A percentile compares a stretch with the other conserved stretches of the same genome.
Conservation (phyloP, 2,113 vertebrate species). For the Ictidomys tridecemlineatus region DNA sequence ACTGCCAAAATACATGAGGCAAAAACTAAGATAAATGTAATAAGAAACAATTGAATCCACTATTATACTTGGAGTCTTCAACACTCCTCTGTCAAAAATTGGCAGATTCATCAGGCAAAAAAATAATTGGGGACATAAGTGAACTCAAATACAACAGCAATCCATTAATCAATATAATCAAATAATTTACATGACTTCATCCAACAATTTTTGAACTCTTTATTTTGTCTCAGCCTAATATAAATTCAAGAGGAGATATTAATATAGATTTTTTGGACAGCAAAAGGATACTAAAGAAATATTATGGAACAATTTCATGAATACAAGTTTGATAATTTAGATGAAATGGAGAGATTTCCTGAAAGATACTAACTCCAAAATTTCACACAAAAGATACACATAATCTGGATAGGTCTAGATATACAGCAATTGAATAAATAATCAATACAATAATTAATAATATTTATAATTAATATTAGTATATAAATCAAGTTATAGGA, state of each 20-base stretch:
- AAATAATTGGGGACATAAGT: background rate
- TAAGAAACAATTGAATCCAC: background rate
- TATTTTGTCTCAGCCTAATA: too few species aligned
- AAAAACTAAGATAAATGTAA: too few species aligned
- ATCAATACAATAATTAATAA: too few species aligned
- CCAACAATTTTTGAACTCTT: too few species aligned
- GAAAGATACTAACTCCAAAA: background rate
- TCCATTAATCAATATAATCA: too few species aligned
- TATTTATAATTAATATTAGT: background rate
- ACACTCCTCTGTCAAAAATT: background rate
- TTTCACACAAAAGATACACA: background rate
- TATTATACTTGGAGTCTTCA: background rate
- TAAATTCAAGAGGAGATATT: background rate
- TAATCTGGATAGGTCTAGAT: background rate
- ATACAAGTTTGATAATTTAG: too few species aligned
- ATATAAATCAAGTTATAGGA: background rate
- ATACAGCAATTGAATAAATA: too few species aligned
- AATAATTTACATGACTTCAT: too few species aligned
- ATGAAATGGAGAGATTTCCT: background rate
- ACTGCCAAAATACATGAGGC: background rate
- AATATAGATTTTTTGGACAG: background rate
- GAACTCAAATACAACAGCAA: too few species aligned
- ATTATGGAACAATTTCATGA: background rate
- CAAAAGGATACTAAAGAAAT: background rate
- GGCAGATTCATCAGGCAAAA: background rate